Percentiles rank a stretch among this genome's conserved stretches.
These are phyloP conservation scores for Chrysocyon brachyurus DNA, from an alignment of 2,797 vertebrate species.

Conservation along the genomic window DNA sequence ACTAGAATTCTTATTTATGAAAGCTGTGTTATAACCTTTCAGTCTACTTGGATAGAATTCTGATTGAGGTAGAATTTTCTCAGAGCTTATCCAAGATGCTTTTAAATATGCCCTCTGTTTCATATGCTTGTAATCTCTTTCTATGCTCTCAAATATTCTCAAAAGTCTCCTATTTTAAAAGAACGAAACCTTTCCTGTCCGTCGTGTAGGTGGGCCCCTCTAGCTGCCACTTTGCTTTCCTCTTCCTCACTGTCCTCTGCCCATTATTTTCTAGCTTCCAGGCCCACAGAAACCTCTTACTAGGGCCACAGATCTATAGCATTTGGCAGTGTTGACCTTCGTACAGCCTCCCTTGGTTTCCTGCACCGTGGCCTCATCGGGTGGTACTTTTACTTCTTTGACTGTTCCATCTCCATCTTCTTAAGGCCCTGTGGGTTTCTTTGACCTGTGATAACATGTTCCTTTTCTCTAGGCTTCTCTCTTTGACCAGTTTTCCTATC, in stretches of 20 bases:
- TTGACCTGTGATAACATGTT: background rate
- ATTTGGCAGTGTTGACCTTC: background rate
- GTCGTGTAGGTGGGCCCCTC: background rate
- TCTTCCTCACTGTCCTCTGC: background rate
- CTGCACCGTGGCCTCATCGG: background rate
- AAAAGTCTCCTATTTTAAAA: constrained; percentile 25
- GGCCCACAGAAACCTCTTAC: background rate
- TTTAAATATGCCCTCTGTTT: background rate
- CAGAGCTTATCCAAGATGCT: background rate
- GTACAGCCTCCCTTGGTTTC: background rate
- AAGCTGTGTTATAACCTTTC: background rate
- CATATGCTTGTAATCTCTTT: background rate
- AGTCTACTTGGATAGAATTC: background rate
- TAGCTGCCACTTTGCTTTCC: background rate
- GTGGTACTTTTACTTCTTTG: background rate
- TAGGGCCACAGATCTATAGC: background rate
- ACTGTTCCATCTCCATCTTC: background rate
- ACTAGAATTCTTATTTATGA: constrained; percentile 55
- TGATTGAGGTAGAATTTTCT: background rate
- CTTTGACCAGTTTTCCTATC: background rate
- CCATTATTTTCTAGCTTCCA: background rate
- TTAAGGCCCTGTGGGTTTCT: background rate
- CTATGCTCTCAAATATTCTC: background rate
- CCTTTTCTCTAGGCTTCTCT: background rate
- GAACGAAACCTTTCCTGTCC: background rate